phyloP scores from a whole-genome alignment of 2,113 vertebrate genomes.

The Ciconia maguari region DNA sequence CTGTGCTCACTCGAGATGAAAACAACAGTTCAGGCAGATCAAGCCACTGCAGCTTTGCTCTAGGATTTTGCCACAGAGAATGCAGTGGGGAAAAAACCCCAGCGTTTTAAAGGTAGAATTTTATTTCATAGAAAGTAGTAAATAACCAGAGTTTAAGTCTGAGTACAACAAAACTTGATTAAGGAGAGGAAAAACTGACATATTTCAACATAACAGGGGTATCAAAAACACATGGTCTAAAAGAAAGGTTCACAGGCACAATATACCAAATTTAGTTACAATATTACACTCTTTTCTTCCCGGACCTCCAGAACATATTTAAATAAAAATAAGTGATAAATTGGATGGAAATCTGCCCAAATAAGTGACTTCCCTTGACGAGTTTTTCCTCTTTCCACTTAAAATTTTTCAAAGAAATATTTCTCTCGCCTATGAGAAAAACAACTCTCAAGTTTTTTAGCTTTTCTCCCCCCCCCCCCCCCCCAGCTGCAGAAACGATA shows the following conservation, averaged over 20 bases:
- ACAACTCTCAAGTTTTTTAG: neutral
- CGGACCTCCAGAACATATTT: neutral
- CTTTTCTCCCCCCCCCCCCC: neutral
- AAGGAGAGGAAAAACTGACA: neutral
- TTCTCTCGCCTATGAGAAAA: neutral
- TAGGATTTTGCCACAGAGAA: neutral
- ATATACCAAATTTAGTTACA: neutral
- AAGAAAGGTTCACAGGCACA: neutral
- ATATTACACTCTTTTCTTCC: neutral
- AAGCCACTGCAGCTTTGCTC: neutral
- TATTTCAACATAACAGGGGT: neutral
- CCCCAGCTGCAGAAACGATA: accelerated
- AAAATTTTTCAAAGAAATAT: neutral
- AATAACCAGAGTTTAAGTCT: neutral
- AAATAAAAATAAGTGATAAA: neutral
- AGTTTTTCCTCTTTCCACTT: neutral
- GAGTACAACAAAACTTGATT: neutral
- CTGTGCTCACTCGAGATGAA: neutral
- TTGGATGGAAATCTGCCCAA: neutral
- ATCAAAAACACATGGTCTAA: neutral
- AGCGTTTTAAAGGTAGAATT: neutral
- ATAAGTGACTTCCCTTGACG: neutral
- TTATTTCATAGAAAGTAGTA: neutral
- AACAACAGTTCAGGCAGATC: neutral
- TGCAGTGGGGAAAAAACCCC: accelerated